Conservation (phyloP, 2,113 vertebrate genomes). For the Pygoscelis antarcticus region DNA sequence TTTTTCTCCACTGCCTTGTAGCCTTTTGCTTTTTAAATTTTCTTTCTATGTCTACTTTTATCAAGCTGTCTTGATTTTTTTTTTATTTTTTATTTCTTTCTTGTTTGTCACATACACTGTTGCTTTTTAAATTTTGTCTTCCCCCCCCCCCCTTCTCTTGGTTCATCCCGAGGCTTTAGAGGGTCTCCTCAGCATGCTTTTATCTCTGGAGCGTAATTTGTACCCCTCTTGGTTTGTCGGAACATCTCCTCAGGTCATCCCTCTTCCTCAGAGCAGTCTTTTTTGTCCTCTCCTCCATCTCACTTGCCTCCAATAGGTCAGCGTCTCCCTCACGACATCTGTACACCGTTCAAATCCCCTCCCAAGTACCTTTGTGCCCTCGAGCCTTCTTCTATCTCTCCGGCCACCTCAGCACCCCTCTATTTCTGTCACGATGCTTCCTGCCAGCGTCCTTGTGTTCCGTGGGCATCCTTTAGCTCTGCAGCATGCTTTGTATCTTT, state of each 20-base stretch:
- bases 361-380: not conserved
- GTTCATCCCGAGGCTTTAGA: not conserved
- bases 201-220: not conserved
- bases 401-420: not conserved
- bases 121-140: not conserved
- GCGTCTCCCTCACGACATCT: too few relatives aligned
- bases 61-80: not conserved
- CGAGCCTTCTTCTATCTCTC: not conserved
- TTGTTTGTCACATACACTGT: not conserved
- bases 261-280: not conserved
- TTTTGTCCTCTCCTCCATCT: not conserved
- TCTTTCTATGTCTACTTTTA: not conserved
- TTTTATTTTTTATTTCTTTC: not conserved
- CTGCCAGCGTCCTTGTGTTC: not conserved
- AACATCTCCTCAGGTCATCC: not conserved
- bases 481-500: not conserved
- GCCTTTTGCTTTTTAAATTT: not conserved
- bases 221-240: not conserved
- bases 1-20: too few relatives aligned
- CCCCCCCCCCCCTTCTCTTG: too few relatives aligned
- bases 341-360: too few relatives aligned
- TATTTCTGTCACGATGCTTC: not conserved
- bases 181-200: not conserved
- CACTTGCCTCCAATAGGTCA: too few relatives aligned
- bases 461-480: not conserved